A percentile compares a stretch with the other conserved stretches of the same genome.
Conservation (phyloP, 2,797 vertebrate genomes). For the Sphenodon punctatus region DNA sequence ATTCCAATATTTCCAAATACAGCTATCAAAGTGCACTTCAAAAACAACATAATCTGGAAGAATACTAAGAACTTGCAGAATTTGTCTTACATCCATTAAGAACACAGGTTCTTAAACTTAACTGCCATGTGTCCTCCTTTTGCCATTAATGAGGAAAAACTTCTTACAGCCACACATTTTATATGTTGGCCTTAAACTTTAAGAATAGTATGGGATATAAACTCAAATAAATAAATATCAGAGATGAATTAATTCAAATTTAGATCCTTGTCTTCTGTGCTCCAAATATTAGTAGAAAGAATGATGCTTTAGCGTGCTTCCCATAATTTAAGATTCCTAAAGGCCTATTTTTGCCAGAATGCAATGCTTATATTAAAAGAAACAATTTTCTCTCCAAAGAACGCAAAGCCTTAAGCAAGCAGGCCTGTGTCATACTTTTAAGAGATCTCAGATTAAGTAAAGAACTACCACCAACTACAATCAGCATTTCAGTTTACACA, state of each 20-base stretch:
- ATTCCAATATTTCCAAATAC: background rate
- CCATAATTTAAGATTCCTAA: constrained; percentile 43
- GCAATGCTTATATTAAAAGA: background rate
- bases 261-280: constrained; percentile 43
- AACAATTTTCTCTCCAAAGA: constrained; percentile 15
- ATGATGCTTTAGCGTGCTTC: constrained; percentile 27
- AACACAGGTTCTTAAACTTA: background rate
- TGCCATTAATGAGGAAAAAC: constrained; percentile 3
- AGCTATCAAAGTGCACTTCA: background rate
- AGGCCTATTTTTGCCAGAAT: constrained; percentile 31
- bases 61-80: background rate
- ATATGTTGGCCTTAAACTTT: too few relatives aligned
- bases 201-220: too few relatives aligned
- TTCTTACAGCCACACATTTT: too few relatives aligned
- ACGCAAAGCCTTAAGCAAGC: constrained; percentile 26
- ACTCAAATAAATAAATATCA: too few relatives aligned
- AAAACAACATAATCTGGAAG: background rate
- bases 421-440: constrained; percentile 5
- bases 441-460: background rate
- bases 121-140: background rate
- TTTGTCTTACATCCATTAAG: background rate
- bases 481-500: background rate
- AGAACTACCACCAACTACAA: background rate
- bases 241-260: constrained; percentile 57
- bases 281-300: constrained; percentile 59